phyloP scores from a whole-genome alignment of 2,888 invertebrate genomes.

The Acleris laterana region DNA sequence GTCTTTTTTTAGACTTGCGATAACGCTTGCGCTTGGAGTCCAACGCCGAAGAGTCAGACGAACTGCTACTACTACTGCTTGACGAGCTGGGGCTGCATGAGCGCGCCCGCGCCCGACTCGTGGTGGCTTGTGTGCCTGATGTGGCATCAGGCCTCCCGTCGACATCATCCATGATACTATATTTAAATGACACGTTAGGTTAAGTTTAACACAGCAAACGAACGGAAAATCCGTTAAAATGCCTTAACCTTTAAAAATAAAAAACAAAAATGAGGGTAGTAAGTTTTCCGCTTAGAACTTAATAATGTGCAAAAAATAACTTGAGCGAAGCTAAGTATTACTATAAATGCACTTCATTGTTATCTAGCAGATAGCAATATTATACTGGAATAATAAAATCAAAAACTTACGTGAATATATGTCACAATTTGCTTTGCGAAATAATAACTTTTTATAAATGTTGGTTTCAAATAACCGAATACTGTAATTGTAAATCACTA shows the following conservation, averaged over 20 bases:
- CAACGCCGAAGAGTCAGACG: neutral
- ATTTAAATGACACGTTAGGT: neutral
- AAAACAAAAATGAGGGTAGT: neutral
- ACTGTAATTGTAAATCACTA: too few relatives aligned
- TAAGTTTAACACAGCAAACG: neutral
- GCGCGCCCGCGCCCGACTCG: neutral
- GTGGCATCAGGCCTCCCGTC: neutral
- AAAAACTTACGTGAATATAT: too few relatives aligned
- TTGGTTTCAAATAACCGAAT: too few relatives aligned
- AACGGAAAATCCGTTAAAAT: constrained; percentile 4
- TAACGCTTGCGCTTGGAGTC: neutral
- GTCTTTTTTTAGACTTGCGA: neutral
- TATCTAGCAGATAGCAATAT: too few relatives aligned
- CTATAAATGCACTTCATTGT: too few relatives aligned
- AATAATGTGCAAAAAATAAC: neutral
- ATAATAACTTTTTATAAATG: too few relatives aligned
- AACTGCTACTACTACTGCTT: neutral
- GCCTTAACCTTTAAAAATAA: neutral
- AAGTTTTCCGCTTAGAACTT: too few relatives aligned
- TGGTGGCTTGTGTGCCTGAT: neutral
- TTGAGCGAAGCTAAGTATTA: neutral
- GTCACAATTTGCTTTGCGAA: too few relatives aligned
- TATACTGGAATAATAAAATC: too few relatives aligned
- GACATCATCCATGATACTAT: neutral
- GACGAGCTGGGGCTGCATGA: neutral